Evolutionary conservation across 2,797 vertebrate genomes (phyloP), one percentile per base, ranked within the genome.

Genomic region (Tadarida brasiliensis): DNA sequence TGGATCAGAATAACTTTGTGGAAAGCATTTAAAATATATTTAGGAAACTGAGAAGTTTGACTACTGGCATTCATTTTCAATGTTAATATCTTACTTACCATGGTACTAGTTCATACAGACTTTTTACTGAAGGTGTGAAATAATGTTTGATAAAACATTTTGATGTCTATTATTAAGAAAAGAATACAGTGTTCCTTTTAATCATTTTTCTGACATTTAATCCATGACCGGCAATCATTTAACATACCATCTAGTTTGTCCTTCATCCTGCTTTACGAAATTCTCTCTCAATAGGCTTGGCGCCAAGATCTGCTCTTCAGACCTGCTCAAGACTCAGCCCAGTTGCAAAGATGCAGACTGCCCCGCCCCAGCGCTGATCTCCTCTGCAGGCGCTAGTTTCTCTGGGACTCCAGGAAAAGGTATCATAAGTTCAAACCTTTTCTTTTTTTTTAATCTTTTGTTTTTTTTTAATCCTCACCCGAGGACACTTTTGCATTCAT

Each of bases 81-180:
- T 93, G 94, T 90, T 97, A 98, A 98, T 95, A 93, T 78, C 76
- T 89, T 97, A 95, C 97, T 98, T 98, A 98, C 86, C 85, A 95
- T 12, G 15, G 95, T 94, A 97, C 91, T 39, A 97, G 51, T 76
- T 97, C 96, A 97, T 88, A 71, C 2, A 97, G 97, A 89, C 84
- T 94, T 97, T 97, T 95, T 98, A 97, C 65, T 88, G 89, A 96
- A 87, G 96, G 93, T 95, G 94, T 93, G 44, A 97, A 97, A 95
- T 96, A 91, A 91, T 33, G 71, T 84, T 96, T 96, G 97, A 91
- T 94, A 76, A 96, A 89, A 95, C 39, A 97, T 71, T 97, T 94
- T 93, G 76, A 97, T 95, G 96, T 97, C 87, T 85, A 96, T 95
- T 91, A 77, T 56, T 86, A 92, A 95, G 24, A 24, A 97, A 95